Evolutionary conservation across 2,797 vertebrate genomes (phyloP), one percentile per base, ranked within the genome.

Genomic region (Champsocephalus gunnari): DNA sequence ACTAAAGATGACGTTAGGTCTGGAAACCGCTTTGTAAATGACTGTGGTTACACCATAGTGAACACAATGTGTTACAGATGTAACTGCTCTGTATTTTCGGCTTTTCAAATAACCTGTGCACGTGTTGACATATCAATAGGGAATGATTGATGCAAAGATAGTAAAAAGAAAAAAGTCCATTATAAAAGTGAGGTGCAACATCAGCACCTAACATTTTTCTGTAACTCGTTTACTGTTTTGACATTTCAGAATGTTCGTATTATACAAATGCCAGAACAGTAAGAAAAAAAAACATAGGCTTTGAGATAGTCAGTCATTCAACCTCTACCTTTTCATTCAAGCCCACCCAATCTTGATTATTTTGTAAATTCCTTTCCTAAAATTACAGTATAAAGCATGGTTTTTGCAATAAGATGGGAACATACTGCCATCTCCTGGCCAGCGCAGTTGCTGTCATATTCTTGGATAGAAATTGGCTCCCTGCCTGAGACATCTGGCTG

Each of bases 351-450:
- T 83, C 66, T 68, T 65, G 51, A 73, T 50, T 73, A 47, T 62
- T 86, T 71, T 60, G 32, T 68, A 59, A 77, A 59, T 13, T 75
- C 50, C 45, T 67, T 73, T 53, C 68, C 45, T 70, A 19, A 63
- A 17, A 77, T 60, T 55, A 73, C 44, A 34, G n/a, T 53, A 24
- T 3, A 9, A 66, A 8, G 24, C 38, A 17, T 16, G 3, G 4
- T 7, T 2, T 38, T 58, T 62, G 61, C 49, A 53, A 84, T 86
- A 56, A 50, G 48, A 84, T 82, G 84, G 90, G 84, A 82, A 80
- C 76, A 93, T 82, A 95, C 88, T 93, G 94, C 91, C 95, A 94
- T 91, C 95, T 94, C 77, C 87, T 94, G 95, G 78, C 19, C 47
- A 24, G 41, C 50, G 1, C n/a, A 14, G 58, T 57, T 45, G 73